phyloP scores from a whole-genome alignment of 1,140 invertebrate genomes.

The Conus ventricosus region DNA sequence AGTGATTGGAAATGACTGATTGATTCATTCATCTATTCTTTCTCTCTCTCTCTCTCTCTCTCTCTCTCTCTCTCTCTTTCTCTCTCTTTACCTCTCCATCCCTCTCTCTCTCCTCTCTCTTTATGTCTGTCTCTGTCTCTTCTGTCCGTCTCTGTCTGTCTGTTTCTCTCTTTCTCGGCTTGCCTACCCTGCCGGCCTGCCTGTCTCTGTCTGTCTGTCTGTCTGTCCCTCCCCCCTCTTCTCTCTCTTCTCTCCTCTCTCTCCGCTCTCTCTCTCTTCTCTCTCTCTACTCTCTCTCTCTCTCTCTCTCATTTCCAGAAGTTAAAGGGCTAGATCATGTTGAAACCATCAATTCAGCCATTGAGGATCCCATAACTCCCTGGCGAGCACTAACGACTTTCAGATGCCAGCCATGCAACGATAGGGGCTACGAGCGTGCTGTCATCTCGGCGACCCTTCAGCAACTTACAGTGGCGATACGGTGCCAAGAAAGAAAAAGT shows the following conservation, averaged over 20 bases:
- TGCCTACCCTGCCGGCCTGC: no score
- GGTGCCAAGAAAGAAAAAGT: no score
- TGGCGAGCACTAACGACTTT: no score
- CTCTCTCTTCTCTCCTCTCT: constrained; percentile 5
- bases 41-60: no score
- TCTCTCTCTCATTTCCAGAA: constrained; percentile 9
- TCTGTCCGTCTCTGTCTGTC: neutral
- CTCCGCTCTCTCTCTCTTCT: constrained; percentile 22
- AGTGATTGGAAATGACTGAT: no score
- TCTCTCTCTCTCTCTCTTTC: no score
- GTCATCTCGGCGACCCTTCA: neutral
- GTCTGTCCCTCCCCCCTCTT: no score
- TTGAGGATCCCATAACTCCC: no score
- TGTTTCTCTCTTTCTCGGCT: neutral
- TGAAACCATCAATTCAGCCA: neutral
- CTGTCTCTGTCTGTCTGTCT: neutral
- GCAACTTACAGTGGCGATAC: no score
- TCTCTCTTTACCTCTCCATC: no score
- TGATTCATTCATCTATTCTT: no score
- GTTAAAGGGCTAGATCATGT: no score
- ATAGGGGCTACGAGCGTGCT: neutral
- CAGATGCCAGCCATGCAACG: neutral
- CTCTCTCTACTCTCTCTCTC: constrained; percentile 2
- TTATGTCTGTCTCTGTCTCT: neutral
- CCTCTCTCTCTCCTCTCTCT: constrained; percentile 13